Evolutionary conservation across 2,888 invertebrate genomes (phyloP).

Genomic region (Fissipunctia ypsillon): DNA sequence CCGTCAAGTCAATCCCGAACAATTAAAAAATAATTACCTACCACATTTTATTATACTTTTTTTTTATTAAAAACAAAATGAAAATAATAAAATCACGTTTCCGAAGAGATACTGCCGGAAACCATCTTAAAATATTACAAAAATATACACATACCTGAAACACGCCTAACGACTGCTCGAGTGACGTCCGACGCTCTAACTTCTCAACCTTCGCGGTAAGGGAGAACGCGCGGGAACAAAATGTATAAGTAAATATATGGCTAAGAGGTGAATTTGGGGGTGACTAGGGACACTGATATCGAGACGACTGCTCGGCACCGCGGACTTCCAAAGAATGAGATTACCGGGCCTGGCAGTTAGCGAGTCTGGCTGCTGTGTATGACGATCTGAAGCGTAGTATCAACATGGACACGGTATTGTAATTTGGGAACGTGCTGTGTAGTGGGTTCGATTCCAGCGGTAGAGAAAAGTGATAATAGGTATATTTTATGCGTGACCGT

Average conservation of each 20-base stretch:
- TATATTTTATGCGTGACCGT: neutral
- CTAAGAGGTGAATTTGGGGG: conserved; percentile 5
- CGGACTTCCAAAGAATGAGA: conserved; percentile 34
- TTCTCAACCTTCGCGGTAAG: conserved; percentile 55
- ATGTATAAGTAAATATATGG: neutral
- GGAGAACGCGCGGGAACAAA: conserved; percentile 44
- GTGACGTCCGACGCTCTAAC: neutral
- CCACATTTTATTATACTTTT: too few relatives aligned
- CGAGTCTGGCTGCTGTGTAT: neutral
- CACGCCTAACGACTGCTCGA: conserved; percentile 8
- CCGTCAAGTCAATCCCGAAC: neutral
- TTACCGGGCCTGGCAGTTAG: neutral
- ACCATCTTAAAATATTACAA: neutral
- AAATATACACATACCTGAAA: conserved; percentile 29
- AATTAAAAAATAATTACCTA: neutral
- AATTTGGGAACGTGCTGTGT: neutral
- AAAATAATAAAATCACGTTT: neutral
- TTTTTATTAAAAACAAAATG: too few relatives aligned
- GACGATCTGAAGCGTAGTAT: conserved; percentile 1
- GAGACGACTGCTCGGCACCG: conserved; percentile 32
- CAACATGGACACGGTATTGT: conserved; percentile 26
- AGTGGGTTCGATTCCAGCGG: neutral
- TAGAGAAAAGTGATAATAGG: neutral
- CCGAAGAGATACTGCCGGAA: neutral
- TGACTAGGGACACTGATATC: neutral